Evolutionary conservation across 2,888 invertebrate genomes (phyloP).

Genomic region (Galerucella nymphaeae): DNA sequence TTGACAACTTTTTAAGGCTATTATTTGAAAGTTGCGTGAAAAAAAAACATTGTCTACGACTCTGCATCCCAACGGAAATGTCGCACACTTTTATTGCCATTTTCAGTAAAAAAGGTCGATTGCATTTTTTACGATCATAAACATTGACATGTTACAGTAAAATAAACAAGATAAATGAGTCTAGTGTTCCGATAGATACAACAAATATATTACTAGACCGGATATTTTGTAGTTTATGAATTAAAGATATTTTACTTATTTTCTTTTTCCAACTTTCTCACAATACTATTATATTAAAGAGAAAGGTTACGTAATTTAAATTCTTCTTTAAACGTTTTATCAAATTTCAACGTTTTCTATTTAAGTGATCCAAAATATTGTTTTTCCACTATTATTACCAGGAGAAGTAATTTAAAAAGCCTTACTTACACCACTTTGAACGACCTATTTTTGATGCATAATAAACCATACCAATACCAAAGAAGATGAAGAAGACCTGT

Average conservation of each 20-base stretch:
- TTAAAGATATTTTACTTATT: neutral
- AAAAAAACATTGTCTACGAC: neutral
- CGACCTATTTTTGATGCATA: too few relatives aligned
- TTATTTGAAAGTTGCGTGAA: too few relatives aligned
- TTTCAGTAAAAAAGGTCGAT: neutral
- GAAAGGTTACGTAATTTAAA: neutral
- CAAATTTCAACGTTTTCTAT: neutral
- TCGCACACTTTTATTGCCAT: neutral
- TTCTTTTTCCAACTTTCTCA: neutral
- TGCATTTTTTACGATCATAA: neutral
- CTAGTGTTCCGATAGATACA: neutral
- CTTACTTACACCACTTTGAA: too few relatives aligned
- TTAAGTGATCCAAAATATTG: too few relatives aligned
- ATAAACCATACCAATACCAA: too few relatives aligned
- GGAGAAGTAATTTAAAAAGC: too few relatives aligned
- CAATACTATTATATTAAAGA: neutral
- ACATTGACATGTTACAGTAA: neutral
- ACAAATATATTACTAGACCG: neutral
- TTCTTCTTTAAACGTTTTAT: neutral
- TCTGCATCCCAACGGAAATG: neutral
- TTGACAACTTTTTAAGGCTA: too few relatives aligned
- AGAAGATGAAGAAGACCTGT: too few relatives aligned
- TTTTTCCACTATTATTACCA: too few relatives aligned
- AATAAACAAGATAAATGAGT: neutral
- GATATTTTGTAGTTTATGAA: neutral